Evolutionary conservation across 2,113 vertebrate genomes (phyloP), one percentile per base, ranked within the genome.

Genomic region (Phalacrocorax aristotelis): DNA sequence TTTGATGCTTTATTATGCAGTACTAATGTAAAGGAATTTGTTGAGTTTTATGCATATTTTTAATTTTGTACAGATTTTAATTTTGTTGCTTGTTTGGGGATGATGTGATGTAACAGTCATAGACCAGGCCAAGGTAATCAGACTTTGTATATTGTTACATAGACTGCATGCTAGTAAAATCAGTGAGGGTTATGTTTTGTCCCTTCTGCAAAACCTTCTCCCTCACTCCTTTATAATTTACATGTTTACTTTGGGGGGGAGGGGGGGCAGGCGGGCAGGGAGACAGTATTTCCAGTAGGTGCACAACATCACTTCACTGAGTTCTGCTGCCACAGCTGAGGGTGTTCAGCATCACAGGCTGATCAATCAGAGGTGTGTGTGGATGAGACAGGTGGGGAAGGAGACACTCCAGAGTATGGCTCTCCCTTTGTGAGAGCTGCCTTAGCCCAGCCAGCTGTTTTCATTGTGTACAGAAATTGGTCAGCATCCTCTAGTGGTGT

Each of bases 101-200:
- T 93, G 96, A 96, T 96, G 89, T 88, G 94, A 70, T 97, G 93
- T 97, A 94, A 94, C 72, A 87, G 77, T 93, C 95, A 76, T 91
- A 91, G 93, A 83, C 87, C 91, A 97, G 97, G 95, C 91, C 96
- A 96, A 85, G 96, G 86, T 97, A 93, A 98, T 96, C 86, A 93
- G 97, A 97, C 97, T 97, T 94, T 98, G 95, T 98, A 95, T 97
- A 97, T 86, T 98, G 97, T 97, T 97, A 95, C 92, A 92, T 97
- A 98, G 98, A 88, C 93, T 98, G 98, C 98, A 98, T 98, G 98
- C 97, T 96, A 90, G 96, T 98, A 83, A 98, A 97, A 94, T 97
- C 93, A 90, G 92, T 98, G 97, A 97, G 94, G 96, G 83, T 88
- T 96, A 64, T 95, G 96, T 95, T 97, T 95, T 97, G 87, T 96